phyloP scores from a whole-genome alignment of 2,113 vertebrate genomes.

The Microtus oregoni region DNA sequence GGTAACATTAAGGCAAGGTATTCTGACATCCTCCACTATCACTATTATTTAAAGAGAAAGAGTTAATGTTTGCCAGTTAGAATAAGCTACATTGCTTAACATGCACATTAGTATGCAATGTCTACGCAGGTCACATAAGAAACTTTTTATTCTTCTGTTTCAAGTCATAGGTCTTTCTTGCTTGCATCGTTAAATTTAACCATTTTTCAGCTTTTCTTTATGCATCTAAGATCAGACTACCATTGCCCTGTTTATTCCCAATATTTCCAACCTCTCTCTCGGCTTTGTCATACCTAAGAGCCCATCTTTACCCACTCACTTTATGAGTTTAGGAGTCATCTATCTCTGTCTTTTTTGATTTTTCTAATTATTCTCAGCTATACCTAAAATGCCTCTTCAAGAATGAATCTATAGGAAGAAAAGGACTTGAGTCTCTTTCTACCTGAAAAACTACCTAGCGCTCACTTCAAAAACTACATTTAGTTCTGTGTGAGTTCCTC shows the following conservation, averaged over 20 bases:
- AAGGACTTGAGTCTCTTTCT: background rate
- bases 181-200: background rate
- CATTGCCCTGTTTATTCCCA: too few relatives aligned
- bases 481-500: background rate
- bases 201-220: background rate
- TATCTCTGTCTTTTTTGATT: background rate
- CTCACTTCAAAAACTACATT: background rate
- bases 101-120: background rate
- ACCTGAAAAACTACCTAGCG: background rate
- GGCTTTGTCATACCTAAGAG: too few relatives aligned
- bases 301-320: too few relatives aligned
- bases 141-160: background rate
- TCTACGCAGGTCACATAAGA: background rate
- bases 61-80: background rate
- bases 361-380: background rate
- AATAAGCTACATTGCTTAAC: background rate
- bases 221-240: background rate
- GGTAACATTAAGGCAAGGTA: background rate
- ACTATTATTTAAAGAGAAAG: background rate
- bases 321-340: too few relatives aligned
- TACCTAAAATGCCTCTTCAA: background rate
- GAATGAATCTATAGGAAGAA: background rate
- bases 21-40: background rate
- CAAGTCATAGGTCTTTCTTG: background rate
- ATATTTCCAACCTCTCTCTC: too few relatives aligned